Conservation (phyloP, 2,113 vertebrate species). For the Carassius carassius region DNA sequence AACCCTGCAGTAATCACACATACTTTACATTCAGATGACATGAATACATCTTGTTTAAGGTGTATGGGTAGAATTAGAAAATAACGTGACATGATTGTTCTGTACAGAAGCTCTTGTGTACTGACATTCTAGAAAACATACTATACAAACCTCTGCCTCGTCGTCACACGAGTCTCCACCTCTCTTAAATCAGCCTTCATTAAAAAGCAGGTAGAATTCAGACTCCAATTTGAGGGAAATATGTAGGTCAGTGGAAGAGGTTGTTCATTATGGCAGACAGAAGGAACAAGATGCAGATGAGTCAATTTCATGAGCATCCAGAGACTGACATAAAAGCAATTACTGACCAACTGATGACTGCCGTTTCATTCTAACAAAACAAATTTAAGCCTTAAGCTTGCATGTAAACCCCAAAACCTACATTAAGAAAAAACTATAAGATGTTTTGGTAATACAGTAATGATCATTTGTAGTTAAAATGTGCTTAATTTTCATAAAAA, state of each 20-base stretch:
- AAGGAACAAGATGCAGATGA: neutral
- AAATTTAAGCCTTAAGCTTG: too few relatives aligned
- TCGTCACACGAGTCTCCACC: too few relatives aligned
- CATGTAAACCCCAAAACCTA: too few relatives aligned
- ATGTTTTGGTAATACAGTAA: neutral
- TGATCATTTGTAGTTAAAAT: too few relatives aligned
- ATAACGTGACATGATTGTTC: slow-evolving; percentile 24
- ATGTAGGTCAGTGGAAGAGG: neutral
- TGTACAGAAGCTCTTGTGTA: neutral
- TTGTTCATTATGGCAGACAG: neutral
- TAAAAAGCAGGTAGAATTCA: neutral
- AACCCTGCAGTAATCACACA: neutral
- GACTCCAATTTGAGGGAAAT: neutral
- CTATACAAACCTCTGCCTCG: neutral
- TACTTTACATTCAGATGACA: neutral
- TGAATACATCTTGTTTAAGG: neutral
- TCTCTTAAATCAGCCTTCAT: neutral
- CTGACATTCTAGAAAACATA: neutral
- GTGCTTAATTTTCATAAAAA: neutral
- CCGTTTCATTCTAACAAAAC: too few relatives aligned
- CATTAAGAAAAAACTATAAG: too few relatives aligned
- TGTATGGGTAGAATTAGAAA: neutral
- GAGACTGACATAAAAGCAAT: too few relatives aligned
- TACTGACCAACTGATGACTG: too few relatives aligned
- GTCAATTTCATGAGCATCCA: neutral